A percentile compares a stretch with the other conserved stretches of the same genome.
phyloP scores from a whole-genome alignment of 1,140 invertebrate species.

The Procambarus clarkii region DNA sequence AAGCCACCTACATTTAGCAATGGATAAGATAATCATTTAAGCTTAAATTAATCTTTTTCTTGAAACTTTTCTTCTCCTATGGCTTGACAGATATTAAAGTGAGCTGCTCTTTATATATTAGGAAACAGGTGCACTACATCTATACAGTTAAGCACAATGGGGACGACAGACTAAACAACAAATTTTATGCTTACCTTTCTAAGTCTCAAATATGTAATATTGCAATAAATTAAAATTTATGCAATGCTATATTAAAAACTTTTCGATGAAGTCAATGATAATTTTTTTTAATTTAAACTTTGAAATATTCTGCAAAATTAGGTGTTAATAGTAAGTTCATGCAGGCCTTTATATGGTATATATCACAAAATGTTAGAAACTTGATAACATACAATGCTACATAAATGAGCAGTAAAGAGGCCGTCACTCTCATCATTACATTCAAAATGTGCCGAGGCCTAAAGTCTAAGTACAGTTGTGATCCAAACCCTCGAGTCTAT shows the following conservation, averaged over 20 bases:
- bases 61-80: background rate
- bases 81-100: conserved; percentile 22
- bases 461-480: background rate
- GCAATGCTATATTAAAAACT: background rate
- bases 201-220: conserved; percentile 13
- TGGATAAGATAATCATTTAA: background rate
- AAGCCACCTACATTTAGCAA: background rate
- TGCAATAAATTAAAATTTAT: background rate
- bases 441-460: background rate
- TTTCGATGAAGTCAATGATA: background rate
- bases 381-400: background rate
- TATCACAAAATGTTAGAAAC: background rate
- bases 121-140: conserved; percentile 33
- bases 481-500: background rate
- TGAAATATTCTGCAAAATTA: background rate
- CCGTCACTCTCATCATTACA: background rate
- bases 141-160: conserved; percentile 29
- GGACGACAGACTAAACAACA: conserved; percentile 16
- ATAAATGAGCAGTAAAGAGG: background rate
- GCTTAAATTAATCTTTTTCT: background rate
- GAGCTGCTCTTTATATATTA: background rate
- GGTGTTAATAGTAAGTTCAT: background rate
- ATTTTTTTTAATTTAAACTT: background rate
- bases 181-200: conserved; percentile 34
- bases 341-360: background rate